phyloP scores from a whole-genome alignment of 2,113 vertebrate species.

The Anthoscopus minutus region DNA sequence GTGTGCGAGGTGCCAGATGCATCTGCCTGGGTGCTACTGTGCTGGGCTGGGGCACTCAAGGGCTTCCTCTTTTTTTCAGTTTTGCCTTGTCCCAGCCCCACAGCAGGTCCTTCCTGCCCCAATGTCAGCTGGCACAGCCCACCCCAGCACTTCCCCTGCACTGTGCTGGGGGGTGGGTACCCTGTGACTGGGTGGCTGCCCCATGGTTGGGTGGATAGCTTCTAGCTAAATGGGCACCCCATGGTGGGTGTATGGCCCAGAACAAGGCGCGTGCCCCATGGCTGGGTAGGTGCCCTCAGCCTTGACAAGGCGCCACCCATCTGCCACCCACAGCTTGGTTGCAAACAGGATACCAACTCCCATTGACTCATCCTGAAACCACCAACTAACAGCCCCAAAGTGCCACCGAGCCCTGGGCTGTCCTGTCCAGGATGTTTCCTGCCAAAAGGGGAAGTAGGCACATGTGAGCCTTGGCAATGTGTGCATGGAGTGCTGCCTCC shows the following conservation, averaged over 20 bases:
- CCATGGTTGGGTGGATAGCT: neutral
- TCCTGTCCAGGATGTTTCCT: neutral
- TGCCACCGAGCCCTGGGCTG: accelerated
- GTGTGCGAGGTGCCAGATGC: accelerated
- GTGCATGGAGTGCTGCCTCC: neutral
- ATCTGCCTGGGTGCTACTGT: neutral
- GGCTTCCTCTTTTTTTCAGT: constrained; percentile 38
- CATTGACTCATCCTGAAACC: constrained; percentile 26
- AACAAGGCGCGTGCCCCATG: accelerated
- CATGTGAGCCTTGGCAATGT: accelerated
- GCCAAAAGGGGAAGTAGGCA: neutral
- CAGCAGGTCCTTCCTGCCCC: neutral
- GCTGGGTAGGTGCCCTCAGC: neutral
- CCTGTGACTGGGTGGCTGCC: neutral
- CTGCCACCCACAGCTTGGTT: neutral
- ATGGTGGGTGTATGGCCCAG: no score
- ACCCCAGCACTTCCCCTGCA: neutral
- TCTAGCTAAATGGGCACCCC: neutral
- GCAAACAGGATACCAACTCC: constrained; percentile 45
- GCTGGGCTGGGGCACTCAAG: neutral
- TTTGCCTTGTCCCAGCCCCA: neutral
- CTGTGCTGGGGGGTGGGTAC: accelerated
- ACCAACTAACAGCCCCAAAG: neutral
- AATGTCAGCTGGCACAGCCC: neutral
- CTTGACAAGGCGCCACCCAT: neutral